Base-by-base conservation (phyloP, 2,113 vertebrate genomes). In the Malaclemys terrapin region DNA sequence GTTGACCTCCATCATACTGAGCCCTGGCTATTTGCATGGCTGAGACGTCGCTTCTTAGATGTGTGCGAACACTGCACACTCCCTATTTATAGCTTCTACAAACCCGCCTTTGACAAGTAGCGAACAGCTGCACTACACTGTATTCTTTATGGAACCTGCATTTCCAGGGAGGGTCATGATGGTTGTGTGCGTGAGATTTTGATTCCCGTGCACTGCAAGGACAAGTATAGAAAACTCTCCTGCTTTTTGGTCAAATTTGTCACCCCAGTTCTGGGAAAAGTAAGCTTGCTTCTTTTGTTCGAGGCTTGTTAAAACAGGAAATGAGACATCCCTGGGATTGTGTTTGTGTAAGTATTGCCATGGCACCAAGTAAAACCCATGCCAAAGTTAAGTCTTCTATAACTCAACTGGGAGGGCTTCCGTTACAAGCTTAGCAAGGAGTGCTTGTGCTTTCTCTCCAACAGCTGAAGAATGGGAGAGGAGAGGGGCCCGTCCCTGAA, bases 81-180 rank as follows among this genome's bases (percentile, higher is more conserved):
- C 1, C 59, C 72, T 92, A 87, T 94, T 96, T 94, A 91, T 62
- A 85, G 75, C 45, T 84, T 57, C 80, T 56, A 87, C 75, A 62
- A 78, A 87, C 85, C 82, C 72, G 29, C 5, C 88, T 90, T 52
- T 85, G 59, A 91, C 81, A 38, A 89, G 81, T 78, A 62, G 81
- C 79, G 35, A 86, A 88, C 78, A 97, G 94, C 88, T 95, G 94
- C 85, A 17, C 3, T 5, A 52, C 87, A 78, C 27, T 24, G 38
- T 45, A 14, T 38, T 84, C 54, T 59, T n/a, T 59, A 76, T 14
- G 53, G 80, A 65, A 38, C 10, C 12, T 38, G 4, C 29, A 50
- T 47, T 97, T 93, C 95, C 53, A 47, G 31, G 59, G 81, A 94
- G 10, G 19, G 42, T 47, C 47, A 54, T 2, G 11, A n/a, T 59